phyloP scores from a whole-genome alignment of 1,140 invertebrate genomes.

The Mercenaria mercenaria region DNA sequence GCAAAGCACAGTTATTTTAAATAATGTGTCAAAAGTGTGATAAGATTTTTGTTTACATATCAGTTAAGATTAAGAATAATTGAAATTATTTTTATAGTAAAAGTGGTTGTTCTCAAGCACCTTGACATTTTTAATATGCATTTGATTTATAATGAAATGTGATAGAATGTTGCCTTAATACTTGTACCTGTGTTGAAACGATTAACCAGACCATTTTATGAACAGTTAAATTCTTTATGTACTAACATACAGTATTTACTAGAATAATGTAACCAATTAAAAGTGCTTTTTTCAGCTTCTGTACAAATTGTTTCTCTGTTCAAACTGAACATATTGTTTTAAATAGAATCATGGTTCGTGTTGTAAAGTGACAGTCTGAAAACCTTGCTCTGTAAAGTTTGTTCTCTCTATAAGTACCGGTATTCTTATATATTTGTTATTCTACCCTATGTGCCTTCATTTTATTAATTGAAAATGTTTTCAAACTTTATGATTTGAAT shows the following conservation, averaged over 20 bases:
- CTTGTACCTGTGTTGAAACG: neutral
- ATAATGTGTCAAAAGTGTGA: too few relatives aligned
- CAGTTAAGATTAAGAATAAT: neutral
- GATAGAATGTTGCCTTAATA: neutral
- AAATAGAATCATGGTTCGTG: too few relatives aligned
- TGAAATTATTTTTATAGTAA: neutral
- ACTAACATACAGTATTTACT: neutral
- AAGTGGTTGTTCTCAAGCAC: too few relatives aligned
- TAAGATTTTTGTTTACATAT: neutral
- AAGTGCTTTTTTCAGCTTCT: neutral
- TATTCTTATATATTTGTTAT: too few relatives aligned
- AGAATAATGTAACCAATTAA: neutral
- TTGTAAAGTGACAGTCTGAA: too few relatives aligned
- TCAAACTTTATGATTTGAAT: neutral
- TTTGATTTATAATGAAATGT: neutral
- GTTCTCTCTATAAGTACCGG: too few relatives aligned
- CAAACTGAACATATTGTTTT: too few relatives aligned
- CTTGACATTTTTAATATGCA: too few relatives aligned
- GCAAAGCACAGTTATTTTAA: too few relatives aligned
- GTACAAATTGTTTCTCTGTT: neutral
- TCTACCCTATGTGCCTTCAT: slow-evolving; percentile 7
- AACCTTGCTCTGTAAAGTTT: too few relatives aligned
- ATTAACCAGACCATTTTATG: neutral
- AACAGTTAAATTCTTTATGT: neutral
- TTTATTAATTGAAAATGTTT: neutral